phyloP scores from a whole-genome alignment of 2,113 vertebrate species.

The Cyrtonyx montezumae region DNA sequence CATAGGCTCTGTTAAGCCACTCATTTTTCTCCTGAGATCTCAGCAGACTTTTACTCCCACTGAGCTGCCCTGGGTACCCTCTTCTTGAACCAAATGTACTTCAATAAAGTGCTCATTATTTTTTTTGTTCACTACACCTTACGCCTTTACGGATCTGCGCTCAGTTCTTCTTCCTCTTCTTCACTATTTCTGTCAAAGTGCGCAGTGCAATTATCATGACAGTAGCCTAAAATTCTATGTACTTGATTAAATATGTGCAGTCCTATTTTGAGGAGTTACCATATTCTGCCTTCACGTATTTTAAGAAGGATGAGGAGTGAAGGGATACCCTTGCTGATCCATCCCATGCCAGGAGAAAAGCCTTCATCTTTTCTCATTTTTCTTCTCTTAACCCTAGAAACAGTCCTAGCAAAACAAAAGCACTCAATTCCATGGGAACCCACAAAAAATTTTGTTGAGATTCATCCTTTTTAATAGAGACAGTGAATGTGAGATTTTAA shows the following conservation, averaged over 20 bases:
- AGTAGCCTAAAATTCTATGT: neutral
- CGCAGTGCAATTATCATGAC: slow-evolving; percentile 7
- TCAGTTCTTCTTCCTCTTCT: neutral
- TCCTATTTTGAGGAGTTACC: slow-evolving; percentile 23
- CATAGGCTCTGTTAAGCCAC: neutral
- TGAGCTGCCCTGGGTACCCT: neutral
- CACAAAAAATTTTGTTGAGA: neutral
- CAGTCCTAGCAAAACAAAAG: slow-evolving; percentile 3
- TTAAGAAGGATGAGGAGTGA: neutral
- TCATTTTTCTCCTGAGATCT: neutral
- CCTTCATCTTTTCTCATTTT: neutral
- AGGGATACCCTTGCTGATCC: neutral
- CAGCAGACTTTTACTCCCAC: neutral
- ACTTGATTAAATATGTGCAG: slow-evolving; percentile 22
- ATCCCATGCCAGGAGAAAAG: neutral
- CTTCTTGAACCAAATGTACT: neutral
- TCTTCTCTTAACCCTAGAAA: neutral
- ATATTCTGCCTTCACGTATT: neutral
- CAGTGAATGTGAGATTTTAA: neutral
- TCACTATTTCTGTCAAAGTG: neutral
- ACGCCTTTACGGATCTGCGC: neutral
- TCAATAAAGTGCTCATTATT: neutral
- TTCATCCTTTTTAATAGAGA: neutral
- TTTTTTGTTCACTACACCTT: neutral
- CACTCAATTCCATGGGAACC: neutral